phyloP scores from a whole-genome alignment of 2,113 vertebrate species.

The Vombatus ursinus region DNA sequence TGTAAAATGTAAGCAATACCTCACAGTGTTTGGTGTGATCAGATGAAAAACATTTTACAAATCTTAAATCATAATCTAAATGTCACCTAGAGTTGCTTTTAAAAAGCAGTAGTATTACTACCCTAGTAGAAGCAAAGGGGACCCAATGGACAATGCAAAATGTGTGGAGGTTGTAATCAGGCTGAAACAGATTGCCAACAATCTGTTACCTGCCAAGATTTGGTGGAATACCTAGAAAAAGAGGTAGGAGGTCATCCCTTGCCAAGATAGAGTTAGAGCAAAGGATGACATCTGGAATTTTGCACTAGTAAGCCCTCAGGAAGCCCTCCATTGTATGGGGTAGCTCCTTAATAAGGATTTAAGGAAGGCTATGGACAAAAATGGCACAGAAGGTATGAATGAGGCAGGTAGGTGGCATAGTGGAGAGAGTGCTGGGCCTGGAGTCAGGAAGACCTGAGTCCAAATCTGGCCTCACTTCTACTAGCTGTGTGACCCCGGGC shows the following conservation, averaged over 20 bases:
- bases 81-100: not conserved
- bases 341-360: not conserved
- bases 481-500: not conserved
- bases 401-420: not conserved
- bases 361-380: not conserved
- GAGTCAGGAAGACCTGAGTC: not conserved
- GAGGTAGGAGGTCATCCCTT: not conserved
- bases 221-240: not conserved
- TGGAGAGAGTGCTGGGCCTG: not conserved
- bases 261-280: not conserved
- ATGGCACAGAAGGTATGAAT: not conserved
- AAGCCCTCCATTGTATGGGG: not conserved
- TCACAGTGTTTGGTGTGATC: not conserved
- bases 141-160: not conserved
- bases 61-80: too few species aligned
- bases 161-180: not conserved
- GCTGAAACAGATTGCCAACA: not conserved
- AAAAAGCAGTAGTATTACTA: not conserved
- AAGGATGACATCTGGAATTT: not conserved
- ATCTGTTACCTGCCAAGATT: not conserved
- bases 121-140: not conserved
- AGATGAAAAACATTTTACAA: too few species aligned
- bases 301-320: not conserved
- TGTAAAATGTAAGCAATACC: slow-evolving; percentile 14
- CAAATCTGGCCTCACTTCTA: not conserved